Base-by-base conservation (phyloP, 1,140 invertebrate genomes). In the Drosophila teissieri region DNA sequence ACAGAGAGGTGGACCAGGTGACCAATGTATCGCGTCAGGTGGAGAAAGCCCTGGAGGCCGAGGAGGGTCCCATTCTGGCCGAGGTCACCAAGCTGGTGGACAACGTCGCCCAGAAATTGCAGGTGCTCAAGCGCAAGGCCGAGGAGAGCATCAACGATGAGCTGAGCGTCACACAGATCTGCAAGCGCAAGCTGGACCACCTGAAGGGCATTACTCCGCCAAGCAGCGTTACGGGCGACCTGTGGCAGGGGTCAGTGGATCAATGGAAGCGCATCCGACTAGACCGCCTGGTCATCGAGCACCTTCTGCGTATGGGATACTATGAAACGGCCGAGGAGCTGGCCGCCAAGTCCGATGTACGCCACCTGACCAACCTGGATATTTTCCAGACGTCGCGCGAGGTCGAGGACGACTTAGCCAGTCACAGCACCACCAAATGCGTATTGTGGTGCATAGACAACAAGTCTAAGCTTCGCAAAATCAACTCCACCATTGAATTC, bases 391-490 rank as follows among this genome's bases (percentile, higher is more conserved):
- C 97, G 0, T 98, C 97, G 0, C 95, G 96, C 61, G 97, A 98
- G 91, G 97, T 99, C 0, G 96, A 97, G 89, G 94, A 94, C 42
- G 96, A 96, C 70, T 92, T 99, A 34, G 92, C 94, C 0, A 95
- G 95, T 60, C 95, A 95, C 58, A 97, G 99, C 91, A 98, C 98
- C 6, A 93, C 94, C 4, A 96, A 97, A 80, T 99, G 98, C 91
- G 94, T 99, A n/a, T 94, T 96, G 52, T 99, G 98, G 98, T 99
- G 98, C 91, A 96, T 98, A 85, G 98, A 99, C 85, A 99, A 99
- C 93, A 96, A 97, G 91, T 98, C 98, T 4, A 99, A 99, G 92
- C 94, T 99, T 48, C 94, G 98, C 45, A 99, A 99, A 93, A 94
- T 98, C 55, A 97, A 97, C 84, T 97, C 96, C 19, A 96, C 95